These are phyloP conservation scores for Nomada flava DNA, from an alignment of 2,888 invertebrate genomes.

Conservation along the genomic window DNA sequence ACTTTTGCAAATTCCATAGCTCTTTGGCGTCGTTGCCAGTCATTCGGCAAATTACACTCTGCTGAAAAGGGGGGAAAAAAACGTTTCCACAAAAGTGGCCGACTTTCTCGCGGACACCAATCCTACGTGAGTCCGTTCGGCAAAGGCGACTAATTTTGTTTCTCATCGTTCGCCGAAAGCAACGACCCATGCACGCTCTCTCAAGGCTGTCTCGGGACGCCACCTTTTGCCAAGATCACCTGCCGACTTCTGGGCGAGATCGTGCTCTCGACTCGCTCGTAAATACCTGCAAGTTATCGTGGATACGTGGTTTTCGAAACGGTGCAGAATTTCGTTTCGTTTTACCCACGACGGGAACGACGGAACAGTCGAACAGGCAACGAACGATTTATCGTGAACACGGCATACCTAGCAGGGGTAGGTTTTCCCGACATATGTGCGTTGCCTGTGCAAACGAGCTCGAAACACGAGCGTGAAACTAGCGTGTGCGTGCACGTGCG, in stretches of 20 bases:
- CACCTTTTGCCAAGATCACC: constrained; percentile 75
- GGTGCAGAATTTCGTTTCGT: constrained; percentile 17
- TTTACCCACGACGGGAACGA: not conserved
- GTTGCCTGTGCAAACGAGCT: constrained; percentile 6
- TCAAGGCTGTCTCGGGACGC: constrained; percentile 77
- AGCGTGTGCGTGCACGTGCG: constrained; percentile 47
- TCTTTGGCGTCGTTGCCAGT: constrained; percentile 7
- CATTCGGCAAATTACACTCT: constrained; percentile 33
- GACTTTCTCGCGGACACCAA: constrained; percentile 41
- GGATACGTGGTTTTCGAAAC: constrained; percentile 50
- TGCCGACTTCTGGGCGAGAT: constrained; percentile 67
- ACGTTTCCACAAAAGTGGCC: constrained; percentile 23
- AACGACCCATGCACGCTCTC: constrained; percentile 76
- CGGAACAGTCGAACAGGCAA: not conserved
- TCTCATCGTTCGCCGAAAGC: constrained; percentile 73
- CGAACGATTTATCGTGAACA: not conserved
- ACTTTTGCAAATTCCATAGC: constrained; percentile 16
- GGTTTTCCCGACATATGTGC: constrained; percentile 35
- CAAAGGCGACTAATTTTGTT: constrained; percentile 70
- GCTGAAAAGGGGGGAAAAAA: constrained; percentile 18
- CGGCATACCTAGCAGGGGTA: constrained; percentile 17
- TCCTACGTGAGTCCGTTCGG: constrained; percentile 44
- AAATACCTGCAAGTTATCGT: constrained; percentile 67
- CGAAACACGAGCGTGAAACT: constrained; percentile 41
- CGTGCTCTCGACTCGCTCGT: constrained; percentile 63